A percentile compares a stretch with the other conserved stretches of the same genome.
These are phyloP conservation scores for Psilopsiagon aurifrons DNA, from an alignment of 2,113 vertebrate species.

Conservation along the genomic window DNA sequence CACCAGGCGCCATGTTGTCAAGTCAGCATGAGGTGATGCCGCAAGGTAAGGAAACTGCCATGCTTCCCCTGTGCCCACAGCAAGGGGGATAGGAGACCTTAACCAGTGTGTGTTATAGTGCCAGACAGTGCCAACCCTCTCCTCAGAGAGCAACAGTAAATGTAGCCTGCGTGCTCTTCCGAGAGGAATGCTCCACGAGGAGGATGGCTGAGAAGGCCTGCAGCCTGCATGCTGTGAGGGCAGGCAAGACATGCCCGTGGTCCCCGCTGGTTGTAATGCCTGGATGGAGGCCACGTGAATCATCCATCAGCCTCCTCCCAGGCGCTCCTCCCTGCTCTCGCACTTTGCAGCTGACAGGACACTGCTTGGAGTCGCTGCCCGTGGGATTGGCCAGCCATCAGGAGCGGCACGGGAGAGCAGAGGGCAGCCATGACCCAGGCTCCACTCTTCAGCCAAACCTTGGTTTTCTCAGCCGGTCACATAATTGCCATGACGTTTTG, in stretches of 20 bases:
- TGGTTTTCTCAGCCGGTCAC: background rate
- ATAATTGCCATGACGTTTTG: rapidly evolving
- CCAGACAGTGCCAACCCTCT: background rate
- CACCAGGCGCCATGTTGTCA: background rate
- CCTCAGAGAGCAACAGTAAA: background rate
- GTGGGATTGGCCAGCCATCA: rapidly evolving
- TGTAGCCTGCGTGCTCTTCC: too few species aligned
- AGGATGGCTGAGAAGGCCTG: background rate
- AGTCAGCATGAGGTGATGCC: background rate
- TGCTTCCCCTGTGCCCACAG: background rate
- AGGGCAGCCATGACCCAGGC: background rate
- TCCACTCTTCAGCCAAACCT: rapidly evolving
- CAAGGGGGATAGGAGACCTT: background rate
- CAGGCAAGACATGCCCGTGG: background rate
- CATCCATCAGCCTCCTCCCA: background rate
- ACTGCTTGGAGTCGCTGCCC: background rate
- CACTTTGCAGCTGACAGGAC: background rate
- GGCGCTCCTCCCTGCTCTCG: background rate
- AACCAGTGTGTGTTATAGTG: background rate
- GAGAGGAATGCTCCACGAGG: background rate
- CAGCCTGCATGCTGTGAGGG: background rate
- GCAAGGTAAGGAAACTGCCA: background rate
- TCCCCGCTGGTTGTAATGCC: background rate
- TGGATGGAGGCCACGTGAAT: background rate
- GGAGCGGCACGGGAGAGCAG: background rate